Base-by-base conservation (phyloP, 2,113 vertebrate species). In the Ondatra zibethicus region DNA sequence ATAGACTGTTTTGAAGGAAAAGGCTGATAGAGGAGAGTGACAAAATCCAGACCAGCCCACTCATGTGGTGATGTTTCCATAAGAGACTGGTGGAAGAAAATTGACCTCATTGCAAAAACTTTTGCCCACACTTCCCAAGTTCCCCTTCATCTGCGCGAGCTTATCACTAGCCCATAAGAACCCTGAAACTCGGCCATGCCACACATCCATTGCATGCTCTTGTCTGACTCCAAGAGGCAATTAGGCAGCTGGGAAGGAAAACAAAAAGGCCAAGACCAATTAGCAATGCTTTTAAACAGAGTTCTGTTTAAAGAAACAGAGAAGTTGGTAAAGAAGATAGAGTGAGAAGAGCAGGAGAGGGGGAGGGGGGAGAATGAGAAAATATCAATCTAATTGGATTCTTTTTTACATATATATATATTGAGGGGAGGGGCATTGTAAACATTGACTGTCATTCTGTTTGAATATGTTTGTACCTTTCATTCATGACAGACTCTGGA, bases 11-110 rank as follows among this genome's bases (percentile, higher is more conserved):
- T 95, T 89, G 63, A 68, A 98, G 65, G 89, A 78, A 73, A 95
- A 93, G 85, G 47, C 68, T 94, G 96, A 90, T 77, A 95, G 29
- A 86, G 14, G 81, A 88, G 50, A 89, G 75, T 97, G 97, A 98
- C 96, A 97, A 93, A 95, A 95, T 95, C 92, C 97, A 98, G 97
- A 95, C 42, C 76, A 68, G 72, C 66, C 72, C 86, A 89, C 92
- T 95, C 93, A 80, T 82, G 92, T 90, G 80, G 75, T 90, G 94
- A 95, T 86, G 96, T 93, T 95, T 97, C 93, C 92, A 96, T 95
- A 96, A 55, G 82, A 93, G 95, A 89, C 88, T 76, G 66, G 80
- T 52, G 72, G 95, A 91, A 95, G 96, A 97, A 97, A 96, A 96
- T 73, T 94, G 66, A 97, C 94, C 96, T 97, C 94, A 97, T 31